Evolutionary conservation across 2,797 vertebrate genomes (phyloP).

Genomic region (Apodemus agrarius): DNA sequence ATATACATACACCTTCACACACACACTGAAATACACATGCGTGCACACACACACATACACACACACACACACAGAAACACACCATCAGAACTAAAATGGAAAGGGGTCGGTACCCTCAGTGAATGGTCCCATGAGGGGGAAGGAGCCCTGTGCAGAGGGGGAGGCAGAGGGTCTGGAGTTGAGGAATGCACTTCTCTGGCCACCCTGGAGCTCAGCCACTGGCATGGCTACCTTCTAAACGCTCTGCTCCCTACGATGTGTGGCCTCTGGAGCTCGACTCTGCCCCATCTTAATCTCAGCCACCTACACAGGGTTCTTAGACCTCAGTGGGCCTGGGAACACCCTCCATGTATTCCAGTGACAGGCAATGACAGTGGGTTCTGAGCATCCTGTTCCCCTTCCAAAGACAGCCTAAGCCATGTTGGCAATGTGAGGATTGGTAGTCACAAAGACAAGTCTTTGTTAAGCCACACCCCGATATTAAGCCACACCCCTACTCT

Average conservation of each 20-base stretch:
- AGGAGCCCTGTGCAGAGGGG: not conserved
- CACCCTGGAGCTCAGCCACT: too few species aligned
- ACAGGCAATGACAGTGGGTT: not conserved
- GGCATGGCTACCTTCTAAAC: not conserved
- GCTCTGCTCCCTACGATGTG: not conserved
- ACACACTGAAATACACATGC: not conserved
- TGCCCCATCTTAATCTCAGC: not conserved
- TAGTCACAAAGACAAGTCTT: not conserved
- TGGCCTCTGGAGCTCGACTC: not conserved
- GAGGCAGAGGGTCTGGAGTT: fast-evolving
- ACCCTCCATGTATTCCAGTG: not conserved
- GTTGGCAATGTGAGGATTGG: not conserved
- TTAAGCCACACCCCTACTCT: not conserved
- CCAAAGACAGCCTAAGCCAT: not conserved
- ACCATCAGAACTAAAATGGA: not conserved
- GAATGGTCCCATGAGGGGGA: not conserved
- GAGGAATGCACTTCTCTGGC: not conserved
- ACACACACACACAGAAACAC: not conserved
- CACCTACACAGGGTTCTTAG: not conserved
- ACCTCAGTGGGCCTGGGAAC: not conserved
- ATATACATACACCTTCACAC: not conserved
- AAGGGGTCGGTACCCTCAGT: not conserved
- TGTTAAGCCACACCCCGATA: not conserved
- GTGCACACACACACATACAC: not conserved
- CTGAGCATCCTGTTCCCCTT: not conserved